Percentiles rank a stretch among this genome's conserved stretches.
Conservation (phyloP, 1,140 invertebrate species). For the Panulirus ornatus region DNA sequence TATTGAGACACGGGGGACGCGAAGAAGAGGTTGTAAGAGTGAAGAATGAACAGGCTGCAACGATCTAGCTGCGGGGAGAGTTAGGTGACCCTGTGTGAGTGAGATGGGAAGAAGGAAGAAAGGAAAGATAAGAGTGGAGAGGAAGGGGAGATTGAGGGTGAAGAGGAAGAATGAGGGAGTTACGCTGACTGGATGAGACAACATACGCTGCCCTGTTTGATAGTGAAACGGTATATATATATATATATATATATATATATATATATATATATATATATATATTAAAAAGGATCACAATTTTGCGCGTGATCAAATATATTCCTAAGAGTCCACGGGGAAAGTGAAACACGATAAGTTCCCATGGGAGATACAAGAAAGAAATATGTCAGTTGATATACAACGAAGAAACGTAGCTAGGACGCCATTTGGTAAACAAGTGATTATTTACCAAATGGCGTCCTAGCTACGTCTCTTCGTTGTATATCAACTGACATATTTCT, state of each 20-base stretch:
- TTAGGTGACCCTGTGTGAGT: background rate
- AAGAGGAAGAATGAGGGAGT: background rate
- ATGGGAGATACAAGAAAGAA: too few species aligned
- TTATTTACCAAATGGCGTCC: too few species aligned
- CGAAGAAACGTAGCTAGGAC: too few species aligned
- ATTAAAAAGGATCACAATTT: too few species aligned
- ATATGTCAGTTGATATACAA: too few species aligned
- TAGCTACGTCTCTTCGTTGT: too few species aligned
- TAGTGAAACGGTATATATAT: constrained; percentile 13
- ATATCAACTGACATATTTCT: too few species aligned
- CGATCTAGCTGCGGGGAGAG: background rate
- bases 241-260: constrained; percentile 54
- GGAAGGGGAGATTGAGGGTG: background rate
- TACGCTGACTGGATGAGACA: background rate
- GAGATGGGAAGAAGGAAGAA: background rate
- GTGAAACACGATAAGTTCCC: too few species aligned
- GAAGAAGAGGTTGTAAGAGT: constrained; percentile 2
- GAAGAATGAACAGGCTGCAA: background rate
- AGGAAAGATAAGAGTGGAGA: background rate
- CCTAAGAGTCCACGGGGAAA: too few species aligned
- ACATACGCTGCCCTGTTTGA: background rate
- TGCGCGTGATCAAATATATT: too few species aligned
- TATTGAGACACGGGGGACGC: background rate
- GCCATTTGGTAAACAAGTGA: too few species aligned
- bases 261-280: constrained; percentile 51